A percentile compares a stretch with the other conserved stretches of the same genome.
phyloP scores from a whole-genome alignment of 1,140 invertebrate genomes.

The Papilio machaon region DNA sequence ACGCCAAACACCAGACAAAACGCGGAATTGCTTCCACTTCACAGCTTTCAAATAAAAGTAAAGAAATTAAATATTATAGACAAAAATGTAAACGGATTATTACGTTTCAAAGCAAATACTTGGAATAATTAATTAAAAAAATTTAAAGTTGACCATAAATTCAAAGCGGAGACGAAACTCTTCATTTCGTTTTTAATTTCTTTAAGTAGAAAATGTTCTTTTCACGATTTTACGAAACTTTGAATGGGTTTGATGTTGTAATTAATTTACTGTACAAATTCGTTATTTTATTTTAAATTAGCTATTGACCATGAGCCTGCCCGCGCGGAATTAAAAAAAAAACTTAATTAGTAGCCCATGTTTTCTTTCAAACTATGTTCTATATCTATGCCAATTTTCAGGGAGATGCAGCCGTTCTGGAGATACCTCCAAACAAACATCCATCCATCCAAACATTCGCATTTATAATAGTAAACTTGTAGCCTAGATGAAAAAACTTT shows the following conservation, averaged over 20 bases:
- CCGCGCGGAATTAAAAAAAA: neutral
- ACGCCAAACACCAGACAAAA: no score
- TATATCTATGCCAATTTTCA: no score
- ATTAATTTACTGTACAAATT: constrained; percentile 11
- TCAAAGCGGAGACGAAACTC: neutral
- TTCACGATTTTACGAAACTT: neutral
- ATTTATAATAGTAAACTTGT: neutral
- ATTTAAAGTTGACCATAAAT: neutral
- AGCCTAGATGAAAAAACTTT: neutral
- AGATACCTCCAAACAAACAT: no score
- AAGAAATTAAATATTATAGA: neutral
- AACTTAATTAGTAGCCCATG: neutral
- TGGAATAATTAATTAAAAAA: constrained; percentile 12
- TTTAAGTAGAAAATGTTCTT: constrained; percentile 24
- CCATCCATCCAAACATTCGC: no score
- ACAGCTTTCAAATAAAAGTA: no score
- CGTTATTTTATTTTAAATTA: neutral
- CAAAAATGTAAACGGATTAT: neutral
- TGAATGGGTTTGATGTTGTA: neutral
- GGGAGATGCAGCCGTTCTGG: no score
- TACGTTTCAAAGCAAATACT: neutral
- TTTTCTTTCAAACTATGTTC: no score
- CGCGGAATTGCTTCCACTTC: no score
- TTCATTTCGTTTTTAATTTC: constrained; percentile 14
- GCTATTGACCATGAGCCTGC: no score